phyloP scores from a whole-genome alignment of 2,113 vertebrate species.

The Bos javanicus region DNA sequence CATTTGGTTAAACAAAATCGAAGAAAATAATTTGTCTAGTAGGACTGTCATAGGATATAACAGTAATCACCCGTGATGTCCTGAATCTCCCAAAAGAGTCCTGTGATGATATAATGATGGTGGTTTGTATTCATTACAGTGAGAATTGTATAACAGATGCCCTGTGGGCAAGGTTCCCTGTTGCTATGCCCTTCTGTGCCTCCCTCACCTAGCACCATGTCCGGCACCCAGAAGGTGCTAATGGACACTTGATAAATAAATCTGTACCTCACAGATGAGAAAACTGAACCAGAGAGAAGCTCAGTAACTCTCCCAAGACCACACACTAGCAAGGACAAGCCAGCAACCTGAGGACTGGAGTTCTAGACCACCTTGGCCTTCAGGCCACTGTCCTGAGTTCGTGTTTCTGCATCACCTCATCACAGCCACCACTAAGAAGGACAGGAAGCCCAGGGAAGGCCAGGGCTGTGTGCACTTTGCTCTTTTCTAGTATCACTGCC shows the following conservation, averaged over 20 bases:
- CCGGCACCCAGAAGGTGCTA: not conserved
- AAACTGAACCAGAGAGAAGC: not conserved
- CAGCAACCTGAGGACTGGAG: rapidly evolving
- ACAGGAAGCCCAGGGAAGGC: not conserved
- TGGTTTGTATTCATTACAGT: not conserved
- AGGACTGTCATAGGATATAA: not conserved
- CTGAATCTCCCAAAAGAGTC: not conserved
- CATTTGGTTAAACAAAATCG: not conserved
- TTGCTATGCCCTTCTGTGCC: not conserved
- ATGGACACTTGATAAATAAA: not conserved
- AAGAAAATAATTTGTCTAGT: not conserved
- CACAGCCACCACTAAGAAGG: too few species aligned
- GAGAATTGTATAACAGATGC: rapidly evolving
- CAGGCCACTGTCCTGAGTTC: too few species aligned
- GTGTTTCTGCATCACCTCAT: not conserved
- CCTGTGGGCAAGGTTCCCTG: not conserved
- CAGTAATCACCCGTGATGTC: not conserved
- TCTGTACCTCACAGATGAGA: not conserved
- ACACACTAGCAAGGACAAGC: not conserved
- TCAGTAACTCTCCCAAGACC: not conserved
- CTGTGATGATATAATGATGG: not conserved
- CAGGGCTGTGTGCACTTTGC: not conserved
- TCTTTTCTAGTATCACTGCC: not conserved
- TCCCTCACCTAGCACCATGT: not conserved
- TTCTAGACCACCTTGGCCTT: rapidly evolving